Evolutionary conservation across 2,888 invertebrate species (phyloP), one percentile per base, ranked within the genome.

Genomic region (Apoda limacodes): DNA sequence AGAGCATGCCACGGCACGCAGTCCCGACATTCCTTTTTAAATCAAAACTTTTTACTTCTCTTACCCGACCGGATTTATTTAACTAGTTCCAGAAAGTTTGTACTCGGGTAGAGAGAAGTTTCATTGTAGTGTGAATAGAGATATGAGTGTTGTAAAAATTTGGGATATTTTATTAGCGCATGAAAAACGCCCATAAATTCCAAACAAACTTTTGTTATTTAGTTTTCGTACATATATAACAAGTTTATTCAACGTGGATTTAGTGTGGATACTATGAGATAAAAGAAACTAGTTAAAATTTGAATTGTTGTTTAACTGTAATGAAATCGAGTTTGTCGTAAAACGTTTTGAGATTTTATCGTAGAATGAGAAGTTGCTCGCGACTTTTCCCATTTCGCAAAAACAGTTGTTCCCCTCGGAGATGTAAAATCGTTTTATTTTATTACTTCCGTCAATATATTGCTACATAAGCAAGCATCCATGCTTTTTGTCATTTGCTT

Each of bases 351-450:
- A 58, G 78, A 80, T 80, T 78, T 80, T 75, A 80, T 80, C 76
- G 66, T 61, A 54, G 62, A 75, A 76, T 71, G 76, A 76, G 75
- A 75, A 76, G 70, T 74, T 65, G 72, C 75, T 60, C 55, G 72
- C 71, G 68, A 78, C 69, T 75, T 75, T 75, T 70, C 71, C 71
- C 69, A 72, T 78, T 78, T 68, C 64, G 66, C 69, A 75, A 75
- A 78, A 76, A 75, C 71, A 71, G 66, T 70, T 70, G 61, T 64
- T 70, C 71, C 74, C 72, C 72, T 67, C 62, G 61, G 65, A 74
- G 75, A 78, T 76, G 78, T 78, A 75, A 78, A 80, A 78, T 76
- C 75, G 76, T 78, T 80, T 80, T 75, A 78, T 80, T 80, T 76
- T 80, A 78, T 78, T 75, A 74, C 74, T 74, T 75, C 75, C 75